Base-by-base conservation (phyloP, 2,797 vertebrate genomes). In the Malacoraja senta region DNA sequence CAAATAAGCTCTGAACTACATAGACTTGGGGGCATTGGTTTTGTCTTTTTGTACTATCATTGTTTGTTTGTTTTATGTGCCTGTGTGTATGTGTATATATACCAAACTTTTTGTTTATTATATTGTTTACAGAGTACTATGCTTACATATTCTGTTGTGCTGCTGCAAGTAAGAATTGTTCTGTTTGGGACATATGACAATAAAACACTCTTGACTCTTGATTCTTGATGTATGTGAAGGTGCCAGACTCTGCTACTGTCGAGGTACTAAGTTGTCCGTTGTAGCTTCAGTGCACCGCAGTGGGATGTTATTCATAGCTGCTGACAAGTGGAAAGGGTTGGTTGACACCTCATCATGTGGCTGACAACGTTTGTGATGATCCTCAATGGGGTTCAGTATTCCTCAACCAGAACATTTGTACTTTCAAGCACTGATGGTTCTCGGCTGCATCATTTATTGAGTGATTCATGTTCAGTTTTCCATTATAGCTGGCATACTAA, bases 271-370 rank as follows among this genome's bases (percentile, higher is more conserved):
- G 15, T 88, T 88, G 84, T 6, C 35, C 29, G 35, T 68, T 88
- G n/a, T 68, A 68, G 61, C 63, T 19, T 61, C n/a, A 7, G 29
- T 63, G 19, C n/a, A 24, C 61, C 3, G 15, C 61, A 88, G n/a
- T 88, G 63, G n/a, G 63, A 88, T 68, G 63, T 32, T 68, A 35
- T 32, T 65, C 29, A 88, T 88, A 32, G 90, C 71, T 76, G 71
- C 68, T 76, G 68, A 76, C 0, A 15, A 29, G 76, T n/a, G 38
- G 71, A 29, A 44, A 88, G 61, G 15, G 84, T 72, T 74, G 32
- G 21, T 76, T 92, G 35, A 92, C 90, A 76, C 26, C 90, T 92
- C 71, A 65, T 92, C 21, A 76, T 74, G 38, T 44, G 29, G 29
- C 90, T 44, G 90, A 12, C 35, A 92, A 26, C 3, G 53, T 53